Evolutionary conservation across 2,797 vertebrate genomes (phyloP).

Genomic region (Platyrinchus mystaceus): DNA sequence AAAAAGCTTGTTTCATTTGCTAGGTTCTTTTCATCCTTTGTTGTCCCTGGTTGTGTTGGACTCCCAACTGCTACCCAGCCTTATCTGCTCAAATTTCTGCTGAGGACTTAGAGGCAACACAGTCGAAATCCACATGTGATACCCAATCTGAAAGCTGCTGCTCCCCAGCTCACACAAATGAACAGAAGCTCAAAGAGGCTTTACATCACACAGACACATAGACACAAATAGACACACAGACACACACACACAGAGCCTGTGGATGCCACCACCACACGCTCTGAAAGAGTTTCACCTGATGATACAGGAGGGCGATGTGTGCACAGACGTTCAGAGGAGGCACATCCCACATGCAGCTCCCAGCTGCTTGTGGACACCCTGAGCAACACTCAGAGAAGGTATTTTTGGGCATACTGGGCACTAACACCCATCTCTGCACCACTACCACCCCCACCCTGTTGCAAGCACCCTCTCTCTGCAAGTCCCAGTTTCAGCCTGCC

Average conservation of each 20-base stretch:
- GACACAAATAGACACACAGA: too few species aligned
- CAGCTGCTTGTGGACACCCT: not conserved
- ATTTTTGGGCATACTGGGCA: fast-evolving
- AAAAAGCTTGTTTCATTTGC: constrained; percentile 65
- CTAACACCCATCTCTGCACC: not conserved
- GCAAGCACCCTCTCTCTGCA: not conserved
- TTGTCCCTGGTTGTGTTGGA: constrained; percentile 31
- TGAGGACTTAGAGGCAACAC: constrained; percentile 10
- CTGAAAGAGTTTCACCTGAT: not conserved
- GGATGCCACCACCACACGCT: fast-evolving
- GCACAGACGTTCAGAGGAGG: not conserved
- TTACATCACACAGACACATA: not conserved
- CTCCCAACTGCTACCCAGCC: constrained; percentile 43
- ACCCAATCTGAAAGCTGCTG: not conserved
- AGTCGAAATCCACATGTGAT: not conserved
- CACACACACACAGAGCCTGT: not conserved
- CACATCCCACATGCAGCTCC: not conserved
- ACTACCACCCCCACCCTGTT: not conserved
- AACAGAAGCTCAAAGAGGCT: not conserved
- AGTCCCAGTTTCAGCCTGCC: not conserved
- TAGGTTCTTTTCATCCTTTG: constrained; percentile 65
- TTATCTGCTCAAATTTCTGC: constrained; percentile 62
- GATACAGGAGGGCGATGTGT: not conserved
- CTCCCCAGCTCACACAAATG: not conserved
- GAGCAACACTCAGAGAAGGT: not conserved